Evolutionary conservation across 2,797 vertebrate genomes (phyloP), one percentile per base, ranked within the genome.

Genomic region (Fundulus diaphanus): DNA sequence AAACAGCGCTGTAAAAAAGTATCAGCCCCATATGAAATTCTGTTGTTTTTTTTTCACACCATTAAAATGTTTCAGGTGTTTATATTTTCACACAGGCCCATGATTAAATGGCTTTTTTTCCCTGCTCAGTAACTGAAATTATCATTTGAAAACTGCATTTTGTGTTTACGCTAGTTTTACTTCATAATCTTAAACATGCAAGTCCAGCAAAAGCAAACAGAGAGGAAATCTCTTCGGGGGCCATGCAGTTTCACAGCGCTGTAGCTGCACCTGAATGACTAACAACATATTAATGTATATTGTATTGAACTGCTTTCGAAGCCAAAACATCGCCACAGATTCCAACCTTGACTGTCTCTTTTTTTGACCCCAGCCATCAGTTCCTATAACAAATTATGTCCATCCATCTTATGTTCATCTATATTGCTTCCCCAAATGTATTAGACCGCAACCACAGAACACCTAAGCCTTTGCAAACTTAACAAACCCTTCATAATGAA

Each of bases 401-500:
- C 63, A 27, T 66, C 63, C 9, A 44, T 27, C 37, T 42, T 7
- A 68, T 80, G 33, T 73, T 46, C 49, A 46, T 76, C 56, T 49
- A 63, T 63, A 48, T 35, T 72, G n/a, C 16, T 75, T 73, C 68
- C 56, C 77, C 65, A 78, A 59, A 65, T 20, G 42, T n/a, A 71
- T 69, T 24, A 35, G 33, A 61, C 68, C 42, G 37, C 71, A 46
- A 68, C 72, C 40, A 54, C 12, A 2, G 16, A 66, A 42, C 22
- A 61, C 22, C 3, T n/a, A 70, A 72, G 31, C 22, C 33, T 59
- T 27, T 37, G 35, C 44, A 73, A 87, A 79, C 68, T 81, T 4
- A 52, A 33, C 42, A 71, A 65, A 59, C 69, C 65, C 56, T 80
- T 68, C 66, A 72, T 73, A 37, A 87, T 48, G 80, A 70, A 4